Percentiles rank a stretch among this genome's conserved stretches.
Evolutionary conservation across 2,797 vertebrate species (phyloP).

Genomic region (Sebastes flavidus): DNA sequence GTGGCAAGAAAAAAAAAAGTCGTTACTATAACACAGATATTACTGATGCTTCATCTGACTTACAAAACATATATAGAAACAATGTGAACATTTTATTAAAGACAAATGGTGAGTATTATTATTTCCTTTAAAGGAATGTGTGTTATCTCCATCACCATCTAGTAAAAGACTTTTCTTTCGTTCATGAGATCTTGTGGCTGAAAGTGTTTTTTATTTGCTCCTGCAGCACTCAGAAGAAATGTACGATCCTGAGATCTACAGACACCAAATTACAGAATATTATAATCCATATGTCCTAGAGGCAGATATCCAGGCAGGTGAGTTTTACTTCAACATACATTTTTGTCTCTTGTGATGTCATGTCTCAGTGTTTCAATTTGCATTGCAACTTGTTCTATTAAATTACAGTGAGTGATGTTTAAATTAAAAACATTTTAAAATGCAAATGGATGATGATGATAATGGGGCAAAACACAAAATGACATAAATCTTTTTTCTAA

Average conservation of each 20-base stretch:
- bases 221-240: constrained; percentile 92
- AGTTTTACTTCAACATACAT: constrained; percentile 61
- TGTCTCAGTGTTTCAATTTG: background rate
- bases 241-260: constrained; percentile 94
- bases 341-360: background rate
- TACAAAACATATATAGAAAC: background rate
- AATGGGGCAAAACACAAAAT: background rate
- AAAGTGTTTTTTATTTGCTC: constrained; percentile 39
- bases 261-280: constrained; percentile 89
- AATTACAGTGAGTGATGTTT: background rate
- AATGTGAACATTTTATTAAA: background rate
- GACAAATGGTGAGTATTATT: background rate
- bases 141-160: background rate
- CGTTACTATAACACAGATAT: background rate
- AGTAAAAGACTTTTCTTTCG: background rate
- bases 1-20: constrained; percentile 11
- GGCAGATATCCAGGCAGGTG: constrained; percentile 91
- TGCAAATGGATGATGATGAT: background rate
- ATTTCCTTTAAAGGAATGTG: background rate
- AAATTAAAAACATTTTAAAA: background rate
- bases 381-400: background rate
- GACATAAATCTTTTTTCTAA: background rate
- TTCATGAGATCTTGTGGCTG: background rate
- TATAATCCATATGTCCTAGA: constrained; percentile 92
- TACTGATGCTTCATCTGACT: background rate